Evolutionary conservation across 2,113 vertebrate genomes (phyloP), one percentile per base, ranked within the genome.

Genomic region (Corythornis vintsioides): DNA sequence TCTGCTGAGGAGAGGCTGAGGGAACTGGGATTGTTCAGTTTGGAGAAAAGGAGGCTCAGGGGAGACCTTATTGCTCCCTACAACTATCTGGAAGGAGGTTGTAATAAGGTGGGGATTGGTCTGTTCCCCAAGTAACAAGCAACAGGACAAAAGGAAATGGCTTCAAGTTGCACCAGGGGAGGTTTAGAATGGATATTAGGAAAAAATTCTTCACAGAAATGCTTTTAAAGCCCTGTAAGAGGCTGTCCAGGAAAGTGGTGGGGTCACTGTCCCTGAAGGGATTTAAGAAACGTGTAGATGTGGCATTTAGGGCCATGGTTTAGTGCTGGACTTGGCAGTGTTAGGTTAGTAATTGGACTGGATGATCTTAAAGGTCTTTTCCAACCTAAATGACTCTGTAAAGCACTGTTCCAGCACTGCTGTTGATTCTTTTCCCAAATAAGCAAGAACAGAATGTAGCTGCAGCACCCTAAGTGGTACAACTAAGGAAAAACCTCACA

Each of bases 1-100:
- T 3, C 24, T 21, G 6, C 3, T 1, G 13, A 67, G 60, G 5
- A 73, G 24, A 0, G 1, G 38, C 67, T 55, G 29, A 73, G 5
- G 25, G 47, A 67, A 4, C 7, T 55, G 70, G 28, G 12, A 8
- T 2, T 63, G 50, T 40, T 83, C 5, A 29, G 29, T 0, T 35
- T 56, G 28, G n/a, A 73, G 22, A 18, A 38, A 3, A 78, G 38
- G 47, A 42, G 14, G 28, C 11, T 48, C 2, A 7, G 40, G 9
- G 28, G 11, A 18, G 24, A 26, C 40, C 11, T 73, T 10, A 19
- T 15, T 0, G 0, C 9, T 33, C 6, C 40, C 45, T 47, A 60
- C 24, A 47, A 1, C 11, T 57, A 1, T 11, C 13, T n/a, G 71
- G 66, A 48, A 33, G 15, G 33, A 22, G 14, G 8, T 0, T 22